These are phyloP conservation scores for Aurelia coerulea DNA, from an alignment of 30 jellyfish, hydroid and myxozoan species.

Conservation along the genomic window DNA sequence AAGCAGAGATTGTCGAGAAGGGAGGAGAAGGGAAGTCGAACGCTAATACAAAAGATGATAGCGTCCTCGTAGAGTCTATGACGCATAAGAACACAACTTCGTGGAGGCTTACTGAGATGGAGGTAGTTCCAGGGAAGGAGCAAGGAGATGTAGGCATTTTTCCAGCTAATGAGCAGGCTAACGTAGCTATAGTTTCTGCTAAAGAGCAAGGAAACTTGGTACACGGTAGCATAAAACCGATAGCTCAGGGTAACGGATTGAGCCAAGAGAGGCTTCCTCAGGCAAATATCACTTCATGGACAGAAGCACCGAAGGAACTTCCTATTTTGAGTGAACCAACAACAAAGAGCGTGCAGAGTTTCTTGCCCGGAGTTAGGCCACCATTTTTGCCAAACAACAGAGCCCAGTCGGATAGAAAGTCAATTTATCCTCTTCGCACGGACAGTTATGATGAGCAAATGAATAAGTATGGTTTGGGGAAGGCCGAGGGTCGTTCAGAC, in stretches of 20 bases:
- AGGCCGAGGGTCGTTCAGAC: neutral
- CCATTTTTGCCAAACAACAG: conserved; percentile 11
- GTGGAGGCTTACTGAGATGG: neutral
- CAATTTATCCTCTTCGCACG: conserved; percentile 29
- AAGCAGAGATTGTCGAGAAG: neutral
- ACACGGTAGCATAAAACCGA: too few relatives aligned
- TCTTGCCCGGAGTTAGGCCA: conserved; percentile 47
- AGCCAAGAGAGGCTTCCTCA: neutral
- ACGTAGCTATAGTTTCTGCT: too few relatives aligned
- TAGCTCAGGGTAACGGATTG: too few relatives aligned
- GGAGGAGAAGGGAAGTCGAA: conserved; percentile 10
- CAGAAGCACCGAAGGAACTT: conserved; percentile 44
- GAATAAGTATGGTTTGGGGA: neutral
- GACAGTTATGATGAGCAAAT: conserved; percentile 23
- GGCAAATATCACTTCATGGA: neutral
- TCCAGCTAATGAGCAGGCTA: too few relatives aligned
- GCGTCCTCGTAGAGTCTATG: conserved; percentile 38
- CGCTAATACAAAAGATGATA: conserved; percentile 5
- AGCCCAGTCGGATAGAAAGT: neutral
- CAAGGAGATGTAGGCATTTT: neutral
- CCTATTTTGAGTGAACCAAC: conserved; percentile 54
- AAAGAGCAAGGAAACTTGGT: too few relatives aligned
- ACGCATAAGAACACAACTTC: conserved; percentile 22
- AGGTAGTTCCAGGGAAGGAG: neutral
- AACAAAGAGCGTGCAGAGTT: conserved; percentile 61